phyloP scores from a whole-genome alignment of 53 echinoderm and acorn worm species.

The Antedon mediterranea region DNA sequence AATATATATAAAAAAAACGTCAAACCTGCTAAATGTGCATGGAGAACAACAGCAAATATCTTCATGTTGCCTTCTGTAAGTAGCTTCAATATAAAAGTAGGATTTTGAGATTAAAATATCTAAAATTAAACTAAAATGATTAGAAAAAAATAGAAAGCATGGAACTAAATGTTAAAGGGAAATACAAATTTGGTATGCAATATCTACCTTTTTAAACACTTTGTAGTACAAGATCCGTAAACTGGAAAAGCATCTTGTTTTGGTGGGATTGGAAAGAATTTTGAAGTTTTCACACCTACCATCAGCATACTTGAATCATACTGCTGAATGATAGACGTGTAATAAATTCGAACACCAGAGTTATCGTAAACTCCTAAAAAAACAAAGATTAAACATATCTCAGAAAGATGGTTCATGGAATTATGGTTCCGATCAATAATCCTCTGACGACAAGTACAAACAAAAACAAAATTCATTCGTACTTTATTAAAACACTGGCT shows the following conservation, averaged over 20 bases:
- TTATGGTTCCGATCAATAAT: too few relatives aligned
- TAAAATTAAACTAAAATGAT: too few relatives aligned
- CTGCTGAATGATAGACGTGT: conserved; percentile 19
- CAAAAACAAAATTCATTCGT: too few relatives aligned
- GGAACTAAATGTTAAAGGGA: too few relatives aligned
- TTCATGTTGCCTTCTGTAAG: conserved; percentile 10
- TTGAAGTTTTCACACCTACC: conserved; percentile 1
- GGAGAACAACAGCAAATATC: conserved; percentile 8
- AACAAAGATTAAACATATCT: neutral
- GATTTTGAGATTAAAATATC: neutral
- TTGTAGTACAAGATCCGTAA: conserved; percentile 7
- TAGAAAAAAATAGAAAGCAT: too few relatives aligned
- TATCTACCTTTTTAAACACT: conserved; percentile 22
- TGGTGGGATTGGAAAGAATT: conserved; percentile 21
- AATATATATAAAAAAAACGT: too few relatives aligned
- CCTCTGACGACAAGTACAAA: too few relatives aligned
- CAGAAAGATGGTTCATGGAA: too few relatives aligned
- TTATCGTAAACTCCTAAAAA: conserved; percentile 18
- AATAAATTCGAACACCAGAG: conserved; percentile 30
- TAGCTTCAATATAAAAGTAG: neutral
- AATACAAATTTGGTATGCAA: neutral
- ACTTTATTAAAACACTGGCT: too few relatives aligned
- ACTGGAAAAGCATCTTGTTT: conserved; percentile 6
- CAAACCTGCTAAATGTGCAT: conserved; percentile 17
- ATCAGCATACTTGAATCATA: conserved; percentile 10